These are phyloP conservation scores for Lamprotornis superbus DNA, from an alignment of 2,113 vertebrate genomes.

Conservation along the genomic window DNA sequence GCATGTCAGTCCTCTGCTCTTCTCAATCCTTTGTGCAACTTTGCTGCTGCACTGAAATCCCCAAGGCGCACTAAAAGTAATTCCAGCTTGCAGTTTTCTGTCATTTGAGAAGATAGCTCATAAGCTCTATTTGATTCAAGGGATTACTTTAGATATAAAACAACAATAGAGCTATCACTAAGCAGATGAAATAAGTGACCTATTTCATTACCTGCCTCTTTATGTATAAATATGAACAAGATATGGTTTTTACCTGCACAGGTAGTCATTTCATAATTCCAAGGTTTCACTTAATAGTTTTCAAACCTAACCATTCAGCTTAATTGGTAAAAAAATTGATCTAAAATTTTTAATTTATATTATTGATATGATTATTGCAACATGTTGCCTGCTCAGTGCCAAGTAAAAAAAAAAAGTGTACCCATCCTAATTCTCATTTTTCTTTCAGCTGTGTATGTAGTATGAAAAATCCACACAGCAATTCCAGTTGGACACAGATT, in stretches of 20 bases:
- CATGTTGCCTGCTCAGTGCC: background rate
- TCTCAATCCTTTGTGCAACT: fast-evolving
- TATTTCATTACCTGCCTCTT: background rate
- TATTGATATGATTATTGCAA: background rate
- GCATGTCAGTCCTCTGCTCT: background rate
- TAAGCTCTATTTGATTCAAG: background rate
- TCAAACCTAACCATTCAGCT: background rate
- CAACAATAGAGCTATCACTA: background rate
- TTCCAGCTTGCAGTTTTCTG: background rate
- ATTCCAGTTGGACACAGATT: background rate
- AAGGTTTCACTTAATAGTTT: background rate
- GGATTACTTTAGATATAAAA: background rate
- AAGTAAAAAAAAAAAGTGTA: background rate
- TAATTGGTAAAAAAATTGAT: background rate
- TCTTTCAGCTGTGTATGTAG: background rate
- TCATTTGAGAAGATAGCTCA: background rate
- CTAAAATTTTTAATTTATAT: background rate
- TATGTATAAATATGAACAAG: background rate
- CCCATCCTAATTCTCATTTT: background rate
- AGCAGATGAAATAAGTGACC: background rate
- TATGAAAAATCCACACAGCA: background rate
- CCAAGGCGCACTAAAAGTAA: background rate
- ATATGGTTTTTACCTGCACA: background rate
- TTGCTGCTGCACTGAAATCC: background rate
- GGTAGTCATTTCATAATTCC: background rate